Evolutionary conservation across 2,113 vertebrate genomes (phyloP).

Genomic region (Sclerurus mexicanus): DNA sequence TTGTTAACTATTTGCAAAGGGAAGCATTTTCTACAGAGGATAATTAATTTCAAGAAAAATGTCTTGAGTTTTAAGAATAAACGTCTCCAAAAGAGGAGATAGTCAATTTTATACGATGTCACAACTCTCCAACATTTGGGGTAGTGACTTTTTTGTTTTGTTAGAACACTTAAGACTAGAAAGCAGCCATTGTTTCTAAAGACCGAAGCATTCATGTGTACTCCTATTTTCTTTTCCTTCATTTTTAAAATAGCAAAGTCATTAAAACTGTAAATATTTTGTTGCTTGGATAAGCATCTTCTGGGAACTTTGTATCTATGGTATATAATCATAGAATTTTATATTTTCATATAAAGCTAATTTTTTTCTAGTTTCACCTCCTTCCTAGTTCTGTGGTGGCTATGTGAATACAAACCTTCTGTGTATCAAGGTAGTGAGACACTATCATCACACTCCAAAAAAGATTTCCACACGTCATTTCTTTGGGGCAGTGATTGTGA

Average conservation of each 20-base stretch:
- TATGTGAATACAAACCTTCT: slow-evolving; percentile 78
- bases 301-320: slow-evolving; percentile 89
- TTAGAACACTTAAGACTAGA: slow-evolving; percentile 76
- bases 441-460: slow-evolving; percentile 78
- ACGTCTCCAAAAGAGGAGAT: slow-evolving; percentile 83
- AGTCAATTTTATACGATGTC: slow-evolving; percentile 81
- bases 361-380: slow-evolving; percentile 88
- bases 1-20: slow-evolving; percentile 84
- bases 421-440: slow-evolving; percentile 79
- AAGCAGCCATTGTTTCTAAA: slow-evolving; percentile 79
- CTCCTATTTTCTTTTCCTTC: slow-evolving; percentile 73
- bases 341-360: slow-evolving; percentile 91
- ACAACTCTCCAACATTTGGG: slow-evolving; percentile 93
- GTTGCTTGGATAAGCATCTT: slow-evolving; percentile 86
- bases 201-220: slow-evolving; percentile 61
- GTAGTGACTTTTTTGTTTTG: slow-evolving; percentile 80
- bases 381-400: slow-evolving; percentile 80
- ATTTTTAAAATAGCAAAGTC: slow-evolving; percentile 77
- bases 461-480: slow-evolving; percentile 74
- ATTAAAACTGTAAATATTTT: slow-evolving; percentile 86
- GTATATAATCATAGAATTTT: slow-evolving; percentile 92
- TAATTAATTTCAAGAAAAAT: slow-evolving; percentile 84
- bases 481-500: slow-evolving; percentile 89
- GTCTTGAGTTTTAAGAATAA: slow-evolving; percentile 83
- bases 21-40: slow-evolving; percentile 84